phyloP scores from a whole-genome alignment of 2,113 vertebrate species.

The Callaeas wilsoni region DNA sequence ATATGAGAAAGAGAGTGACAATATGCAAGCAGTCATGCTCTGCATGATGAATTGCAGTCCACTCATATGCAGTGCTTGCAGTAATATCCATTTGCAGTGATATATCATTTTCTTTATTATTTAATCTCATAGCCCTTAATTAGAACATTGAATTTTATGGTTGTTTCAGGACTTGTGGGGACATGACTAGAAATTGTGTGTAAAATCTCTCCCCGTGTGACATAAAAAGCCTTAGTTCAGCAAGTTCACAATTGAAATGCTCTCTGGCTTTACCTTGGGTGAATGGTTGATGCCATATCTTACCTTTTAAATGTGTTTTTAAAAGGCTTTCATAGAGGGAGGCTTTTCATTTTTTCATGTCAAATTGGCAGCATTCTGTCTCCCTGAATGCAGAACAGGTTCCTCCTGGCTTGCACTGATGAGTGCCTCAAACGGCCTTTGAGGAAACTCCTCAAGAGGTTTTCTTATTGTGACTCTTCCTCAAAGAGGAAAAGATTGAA shows the following conservation, averaged over 20 bases:
- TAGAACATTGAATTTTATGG: not conserved
- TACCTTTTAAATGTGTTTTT: not conserved
- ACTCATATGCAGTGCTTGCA: not conserved
- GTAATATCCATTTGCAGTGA: not conserved
- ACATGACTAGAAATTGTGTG: not conserved
- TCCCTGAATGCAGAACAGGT: not conserved
- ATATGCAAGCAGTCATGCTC: not conserved
- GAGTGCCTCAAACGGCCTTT: rapidly evolving
- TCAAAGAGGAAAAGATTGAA: not conserved
- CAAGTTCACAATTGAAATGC: not conserved
- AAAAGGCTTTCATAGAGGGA: not conserved
- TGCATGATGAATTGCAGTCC: not conserved
- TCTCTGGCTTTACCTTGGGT: not conserved
- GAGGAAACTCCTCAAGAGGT: not conserved
- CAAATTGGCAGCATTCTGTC: not conserved
- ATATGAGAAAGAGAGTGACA: not conserved
- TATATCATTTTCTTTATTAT: conserved; percentile 19
- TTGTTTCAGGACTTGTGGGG: not conserved
- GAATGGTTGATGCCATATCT: not conserved
- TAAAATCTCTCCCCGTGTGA: not conserved
- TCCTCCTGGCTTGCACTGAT: not conserved
- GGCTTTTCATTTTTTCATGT: not conserved
- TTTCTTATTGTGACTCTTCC: not conserved
- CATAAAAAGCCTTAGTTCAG: not conserved
- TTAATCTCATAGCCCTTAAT: conserved; percentile 31